Evolutionary conservation across 2,113 vertebrate genomes (phyloP), one percentile per base, ranked within the genome.

Genomic region (Prolemur simus): DNA sequence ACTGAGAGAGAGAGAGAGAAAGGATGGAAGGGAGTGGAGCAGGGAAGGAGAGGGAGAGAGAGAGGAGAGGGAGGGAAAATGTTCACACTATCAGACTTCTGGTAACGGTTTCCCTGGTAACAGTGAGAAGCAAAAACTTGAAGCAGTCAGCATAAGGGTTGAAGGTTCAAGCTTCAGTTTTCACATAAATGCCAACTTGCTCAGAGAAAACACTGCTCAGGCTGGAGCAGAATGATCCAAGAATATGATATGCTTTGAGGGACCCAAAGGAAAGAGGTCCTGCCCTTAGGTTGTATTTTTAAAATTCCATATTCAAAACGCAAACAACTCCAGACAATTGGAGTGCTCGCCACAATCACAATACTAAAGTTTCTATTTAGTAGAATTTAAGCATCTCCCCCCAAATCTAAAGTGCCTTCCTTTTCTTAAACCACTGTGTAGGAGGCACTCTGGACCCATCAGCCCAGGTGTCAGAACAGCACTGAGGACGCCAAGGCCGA

Each of bases 71-170:
- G 1, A 2, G 34, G 29, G 42, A 23, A n/a, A 96, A 93, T 25
- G 20, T 95, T 91, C 89, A 63, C 85, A 93, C 49, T 80, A 87
- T 93, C 94, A 47, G 86, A 68, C 77, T 96, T 69, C 90, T 80
- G 85, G 92, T 82, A 76, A 93, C 66, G 78, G 93, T 96, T 97
- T 95, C 96, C 96, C 42, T 90, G 91, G 92, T 73, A 94, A 98
- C 84, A 20, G n/a, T 25, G 77, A 42, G 37, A 94, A 97, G 94
- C 74, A 93, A 45, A 69, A 92, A 39, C 47, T n/a, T 87, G 47
- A 84, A 89, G 91, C 91, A 71, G 27, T 77, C 9, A 64, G 12
- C 21, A 34, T 69, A 58, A 68, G 52, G 91, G 54, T 13, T 94
- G 58, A 52, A 95, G 83, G 92, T 69, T 95, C 91, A 88, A 64